Percentiles rank a stretch among this genome's conserved stretches.
These are phyloP conservation scores for Lasioglossum calceatum DNA, from an alignment of 2,888 invertebrate species.

Conservation along the genomic window DNA sequence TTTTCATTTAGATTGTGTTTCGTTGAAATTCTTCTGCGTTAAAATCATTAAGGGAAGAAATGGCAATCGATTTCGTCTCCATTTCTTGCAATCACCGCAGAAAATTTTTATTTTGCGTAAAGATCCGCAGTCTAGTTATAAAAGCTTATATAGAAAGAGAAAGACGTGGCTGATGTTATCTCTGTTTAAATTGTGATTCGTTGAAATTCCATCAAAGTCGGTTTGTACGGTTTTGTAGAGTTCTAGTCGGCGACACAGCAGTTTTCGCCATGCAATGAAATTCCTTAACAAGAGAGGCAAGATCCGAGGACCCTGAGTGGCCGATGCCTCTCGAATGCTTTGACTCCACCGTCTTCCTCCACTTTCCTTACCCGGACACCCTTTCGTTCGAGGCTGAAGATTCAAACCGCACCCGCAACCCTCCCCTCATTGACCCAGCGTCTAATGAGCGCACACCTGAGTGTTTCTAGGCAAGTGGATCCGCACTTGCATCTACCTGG, in stretches of 20 bases:
- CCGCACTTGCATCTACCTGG: constrained; percentile 70
- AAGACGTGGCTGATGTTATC: too few relatives aligned
- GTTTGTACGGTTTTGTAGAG: neutral
- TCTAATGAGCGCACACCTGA: constrained; percentile 79
- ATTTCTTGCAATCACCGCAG: too few relatives aligned
- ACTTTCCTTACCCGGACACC: constrained; percentile 41
- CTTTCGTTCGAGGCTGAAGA: constrained; percentile 62
- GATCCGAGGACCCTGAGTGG: constrained; percentile 40
- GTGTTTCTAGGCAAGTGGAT: constrained; percentile 75
- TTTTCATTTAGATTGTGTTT: too few relatives aligned
- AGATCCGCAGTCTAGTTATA: too few relatives aligned
- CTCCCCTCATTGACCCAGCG: constrained; percentile 77
- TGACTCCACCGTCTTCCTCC: constrained; percentile 29
- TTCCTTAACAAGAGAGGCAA: constrained; percentile 50
- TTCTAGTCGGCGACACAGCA: constrained; percentile 24
- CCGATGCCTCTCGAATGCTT: constrained; percentile 58
- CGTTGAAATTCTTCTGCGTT: neutral
- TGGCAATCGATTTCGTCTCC: too few relatives aligned
- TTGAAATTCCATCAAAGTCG: neutral
- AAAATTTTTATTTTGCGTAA: too few relatives aligned
- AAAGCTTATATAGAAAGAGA: too few relatives aligned
- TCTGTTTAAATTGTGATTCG: neutral
- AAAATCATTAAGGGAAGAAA: too few relatives aligned
- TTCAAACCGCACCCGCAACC: constrained; percentile 38
- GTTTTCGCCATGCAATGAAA: constrained; percentile 31